Percentiles rank a stretch among this genome's conserved stretches.
Conservation (phyloP, 1,140 invertebrate genomes). For the Pogonus chalceus region DNA sequence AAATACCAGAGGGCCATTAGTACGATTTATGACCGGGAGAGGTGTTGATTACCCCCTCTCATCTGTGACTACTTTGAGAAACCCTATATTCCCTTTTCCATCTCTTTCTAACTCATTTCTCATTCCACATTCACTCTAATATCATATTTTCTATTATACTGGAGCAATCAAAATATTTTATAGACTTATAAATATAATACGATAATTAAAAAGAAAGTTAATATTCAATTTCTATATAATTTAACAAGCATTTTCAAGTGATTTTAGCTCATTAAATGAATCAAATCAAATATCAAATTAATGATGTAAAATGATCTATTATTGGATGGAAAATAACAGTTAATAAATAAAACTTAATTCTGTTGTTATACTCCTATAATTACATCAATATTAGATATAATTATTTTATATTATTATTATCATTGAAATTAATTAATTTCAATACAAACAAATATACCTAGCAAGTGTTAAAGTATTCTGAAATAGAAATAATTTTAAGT, state of each 20-base stretch:
- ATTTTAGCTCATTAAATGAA: neutral
- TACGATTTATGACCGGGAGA: slow-evolving; percentile 30
- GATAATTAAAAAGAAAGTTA: neutral
- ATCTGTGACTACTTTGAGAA: slow-evolving; percentile 4
- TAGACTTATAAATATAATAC: neutral
- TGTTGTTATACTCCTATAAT: too few species aligned
- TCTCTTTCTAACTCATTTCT: neutral
- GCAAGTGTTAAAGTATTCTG: too few species aligned
- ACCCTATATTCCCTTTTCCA: neutral
- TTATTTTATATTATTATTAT: too few species aligned
- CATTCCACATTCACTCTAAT: neutral
- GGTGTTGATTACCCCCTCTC: slow-evolving; percentile 27
- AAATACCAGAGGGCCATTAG: slow-evolving; percentile 35
- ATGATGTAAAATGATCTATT: too few species aligned
- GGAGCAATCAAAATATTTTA: too few species aligned
- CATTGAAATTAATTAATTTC: too few species aligned
- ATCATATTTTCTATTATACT: too few species aligned
- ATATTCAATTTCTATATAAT: neutral
- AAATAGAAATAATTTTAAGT: too few species aligned
- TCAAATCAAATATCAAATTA: neutral
- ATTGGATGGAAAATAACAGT: too few species aligned
- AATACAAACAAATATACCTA: too few species aligned
- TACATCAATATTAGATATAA: too few species aligned
- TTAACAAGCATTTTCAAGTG: neutral
- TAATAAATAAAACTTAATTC: too few species aligned